Evolutionary conservation across 2,888 invertebrate species (phyloP).

Genomic region (Acanthosepion esculentum): DNA sequence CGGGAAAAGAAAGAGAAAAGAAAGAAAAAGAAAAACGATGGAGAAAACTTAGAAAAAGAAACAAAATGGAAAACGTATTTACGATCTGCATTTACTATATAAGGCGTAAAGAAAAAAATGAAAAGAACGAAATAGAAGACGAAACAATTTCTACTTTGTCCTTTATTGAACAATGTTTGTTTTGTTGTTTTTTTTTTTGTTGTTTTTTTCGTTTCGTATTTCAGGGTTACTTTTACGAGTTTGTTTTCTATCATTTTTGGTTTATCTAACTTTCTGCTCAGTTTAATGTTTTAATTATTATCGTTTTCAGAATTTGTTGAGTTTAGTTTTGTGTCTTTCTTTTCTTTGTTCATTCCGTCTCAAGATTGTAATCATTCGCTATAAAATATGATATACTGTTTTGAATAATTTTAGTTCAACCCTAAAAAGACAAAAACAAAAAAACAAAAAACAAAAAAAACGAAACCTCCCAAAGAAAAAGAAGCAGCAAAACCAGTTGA

Average conservation of each 20-base stretch:
- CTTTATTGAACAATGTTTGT: neutral
- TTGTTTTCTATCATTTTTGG: neutral
- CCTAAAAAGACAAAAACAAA: neutral
- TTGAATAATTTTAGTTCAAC: constrained; percentile 21
- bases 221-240: neutral
- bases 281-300: constrained; percentile 14
- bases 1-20: neutral
- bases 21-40: neutral
- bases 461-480: neutral
- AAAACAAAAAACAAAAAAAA: neutral
- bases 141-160: neutral
- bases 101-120: neutral
- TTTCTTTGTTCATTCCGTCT: neutral
- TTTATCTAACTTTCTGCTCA: neutral
- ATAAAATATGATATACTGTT: constrained; percentile 33
- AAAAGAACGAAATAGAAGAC: too few relatives aligned
- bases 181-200: neutral
- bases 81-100: neutral
- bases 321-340: neutral
- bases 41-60: neutral
- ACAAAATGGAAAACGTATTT: neutral
- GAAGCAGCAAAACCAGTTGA: neutral
- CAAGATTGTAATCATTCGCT: constrained; percentile 16
- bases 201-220: neutral
- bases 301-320: neutral